Evolutionary conservation across 2,888 invertebrate genomes (phyloP).

Genomic region (Pammene aurita): DNA sequence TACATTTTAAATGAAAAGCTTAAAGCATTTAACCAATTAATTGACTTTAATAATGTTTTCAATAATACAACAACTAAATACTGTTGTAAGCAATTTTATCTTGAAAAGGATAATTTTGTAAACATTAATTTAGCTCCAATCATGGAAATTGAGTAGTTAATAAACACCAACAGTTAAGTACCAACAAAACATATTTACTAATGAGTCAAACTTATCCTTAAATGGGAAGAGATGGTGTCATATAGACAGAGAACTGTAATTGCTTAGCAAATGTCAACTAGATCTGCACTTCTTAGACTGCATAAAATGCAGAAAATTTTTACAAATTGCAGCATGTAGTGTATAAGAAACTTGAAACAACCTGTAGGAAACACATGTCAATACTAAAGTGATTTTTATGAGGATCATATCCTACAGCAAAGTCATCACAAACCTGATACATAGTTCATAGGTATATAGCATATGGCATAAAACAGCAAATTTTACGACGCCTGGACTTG

Average conservation of each 20-base stretch:
- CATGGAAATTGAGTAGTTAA: not conserved
- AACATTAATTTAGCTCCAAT: not conserved
- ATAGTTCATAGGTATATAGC: slow-evolving; percentile 14
- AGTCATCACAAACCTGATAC: slow-evolving; percentile 28
- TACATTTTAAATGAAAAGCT: too few species aligned
- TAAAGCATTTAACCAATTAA: too few species aligned
- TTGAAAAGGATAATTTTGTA: not conserved
- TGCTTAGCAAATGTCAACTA: slow-evolving; percentile 9
- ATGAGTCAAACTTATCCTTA: slow-evolving; percentile 16
- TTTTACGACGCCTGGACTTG: not conserved
- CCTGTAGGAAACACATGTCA: not conserved
- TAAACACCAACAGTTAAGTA: too few species aligned
- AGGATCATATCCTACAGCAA: slow-evolving; percentile 17
- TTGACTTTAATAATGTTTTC: too few species aligned
- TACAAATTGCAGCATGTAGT: not conserved
- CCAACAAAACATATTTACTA: not conserved
- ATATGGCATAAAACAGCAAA: slow-evolving; percentile 13
- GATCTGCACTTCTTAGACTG: not conserved
- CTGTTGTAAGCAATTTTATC: too few species aligned
- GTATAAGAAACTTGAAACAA: not conserved
- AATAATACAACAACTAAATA: too few species aligned
- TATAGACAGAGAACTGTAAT: not conserved
- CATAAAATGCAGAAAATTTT: not conserved
- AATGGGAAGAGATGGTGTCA: slow-evolving; percentile 21
- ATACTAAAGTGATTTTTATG: not conserved